Conservation (phyloP, 2,888 invertebrate species). For the Dasypolia templi region DNA sequence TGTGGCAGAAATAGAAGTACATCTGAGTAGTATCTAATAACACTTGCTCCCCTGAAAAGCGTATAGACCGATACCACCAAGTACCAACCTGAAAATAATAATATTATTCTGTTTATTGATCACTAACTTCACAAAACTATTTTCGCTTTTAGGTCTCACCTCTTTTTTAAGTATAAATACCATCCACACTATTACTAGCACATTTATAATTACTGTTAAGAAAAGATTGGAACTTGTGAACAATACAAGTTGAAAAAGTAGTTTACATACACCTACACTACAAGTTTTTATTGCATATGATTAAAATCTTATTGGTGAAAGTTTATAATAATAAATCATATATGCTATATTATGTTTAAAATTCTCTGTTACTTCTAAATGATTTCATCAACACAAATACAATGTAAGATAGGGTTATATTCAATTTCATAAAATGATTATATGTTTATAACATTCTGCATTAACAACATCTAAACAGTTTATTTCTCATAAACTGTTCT, state of each 20-base stretch:
- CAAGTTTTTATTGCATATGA: neutral
- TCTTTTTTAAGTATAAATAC: neutral
- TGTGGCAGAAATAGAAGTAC: conserved; percentile 98
- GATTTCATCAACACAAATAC: neutral
- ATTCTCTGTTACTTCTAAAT: neutral
- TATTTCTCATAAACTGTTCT: too few species aligned
- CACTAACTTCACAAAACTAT: neutral
- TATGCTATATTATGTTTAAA: neutral
- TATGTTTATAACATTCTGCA: neutral
- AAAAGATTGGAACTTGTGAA: neutral
- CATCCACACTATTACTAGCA: neutral
- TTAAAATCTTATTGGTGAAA: conserved; percentile 20
- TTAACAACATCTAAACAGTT: neutral
- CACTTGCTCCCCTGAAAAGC: conserved; percentile 99
- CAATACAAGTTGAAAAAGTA: neutral
- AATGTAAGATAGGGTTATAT: neutral
- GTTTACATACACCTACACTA: neutral
- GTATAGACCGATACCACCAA: conserved; percentile 99
- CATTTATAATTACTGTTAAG: neutral
- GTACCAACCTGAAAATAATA: conserved; percentile 93
- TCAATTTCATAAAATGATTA: neutral
- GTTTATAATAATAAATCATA: neutral
- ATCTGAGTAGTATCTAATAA: conserved; percentile 98
- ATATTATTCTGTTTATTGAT: conserved; percentile 12
- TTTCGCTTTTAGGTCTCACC: too few species aligned